Base-by-base conservation (phyloP, 2,888 invertebrate genomes). In the Helicoverpa assulta region DNA sequence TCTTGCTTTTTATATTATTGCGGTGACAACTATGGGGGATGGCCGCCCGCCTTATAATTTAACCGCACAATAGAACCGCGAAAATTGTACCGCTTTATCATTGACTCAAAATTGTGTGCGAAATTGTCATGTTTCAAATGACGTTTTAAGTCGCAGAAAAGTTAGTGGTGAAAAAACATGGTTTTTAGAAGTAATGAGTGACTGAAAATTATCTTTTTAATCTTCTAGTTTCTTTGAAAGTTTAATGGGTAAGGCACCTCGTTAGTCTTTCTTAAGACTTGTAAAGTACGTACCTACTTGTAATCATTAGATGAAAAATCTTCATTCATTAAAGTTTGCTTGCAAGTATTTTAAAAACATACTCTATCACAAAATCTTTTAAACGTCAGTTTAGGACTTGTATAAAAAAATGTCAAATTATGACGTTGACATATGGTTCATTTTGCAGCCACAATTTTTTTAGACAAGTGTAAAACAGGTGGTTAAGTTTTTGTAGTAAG, bases 1-100 rank as follows among this genome's bases (percentile, higher is more conserved):
- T 88, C 84, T 80, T 83, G 81, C 86, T 90, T 91, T 92, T 93
- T 90, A 90, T 93, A 91, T 93, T 93, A 93, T 93, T 91, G 90
- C 89, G 86, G 89, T 89, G 93, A 93, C 92, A 94, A 94, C 90
- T 92, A 91, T 82, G 84, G 86, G 82, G 83, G 83, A 77, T 77
- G 81, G 74, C 75, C 80, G 80, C 62, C 76, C 70, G 70, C 73
- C 70, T 78, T 80, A 76, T 81, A 81, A 80, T 78, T 76, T 80
- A 67, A 81, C 69, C 50, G 55, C 70, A 76, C 70, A 81, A 81
- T 78, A 73, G 73, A 76, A 65, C 64, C 62, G 61, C 64, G 66
- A 70, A 78, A 80, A 80, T 78, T 78, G 70, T 80, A 70, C 61
- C 60, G 62, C 78, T 78, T 78, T 78, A 65, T 77, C 66, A 61